Conservation (phyloP, 2,113 vertebrate genomes). For the mouse (Mus musculus) region DNA sequence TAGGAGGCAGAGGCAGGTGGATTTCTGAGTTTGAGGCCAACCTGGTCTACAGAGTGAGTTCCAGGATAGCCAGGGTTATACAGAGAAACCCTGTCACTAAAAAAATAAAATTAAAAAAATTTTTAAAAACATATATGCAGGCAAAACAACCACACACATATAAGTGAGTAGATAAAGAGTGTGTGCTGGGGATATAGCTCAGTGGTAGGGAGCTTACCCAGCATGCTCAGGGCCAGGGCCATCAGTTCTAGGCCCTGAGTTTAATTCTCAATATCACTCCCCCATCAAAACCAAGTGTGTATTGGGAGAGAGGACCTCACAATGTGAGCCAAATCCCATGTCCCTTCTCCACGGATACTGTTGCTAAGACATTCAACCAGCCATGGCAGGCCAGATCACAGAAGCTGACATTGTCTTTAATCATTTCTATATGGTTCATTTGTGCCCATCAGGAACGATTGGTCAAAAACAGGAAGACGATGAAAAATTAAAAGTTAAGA, state of each 20-base stretch:
- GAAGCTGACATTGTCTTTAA: slow-evolving; percentile 65
- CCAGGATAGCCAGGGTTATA: too few relatives aligned
- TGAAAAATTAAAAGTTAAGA: not conserved
- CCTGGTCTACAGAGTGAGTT: too few relatives aligned
- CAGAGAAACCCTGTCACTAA: too few relatives aligned
- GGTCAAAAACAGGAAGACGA: slow-evolving; percentile 58
- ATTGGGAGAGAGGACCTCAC: not conserved
- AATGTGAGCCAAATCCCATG: not conserved
- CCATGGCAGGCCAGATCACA: not conserved
- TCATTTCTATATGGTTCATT: slow-evolving; percentile 35
- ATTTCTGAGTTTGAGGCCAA: too few relatives aligned
- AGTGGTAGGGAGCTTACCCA: not conserved
- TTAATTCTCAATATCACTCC: not conserved
- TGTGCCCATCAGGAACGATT: not conserved
- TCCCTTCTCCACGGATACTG: not conserved
- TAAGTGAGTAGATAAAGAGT: not conserved
- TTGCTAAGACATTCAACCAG: not conserved
- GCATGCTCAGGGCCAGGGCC: not conserved
- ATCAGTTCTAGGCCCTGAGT: not conserved
- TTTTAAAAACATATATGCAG: not conserved
- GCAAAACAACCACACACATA: not conserved
- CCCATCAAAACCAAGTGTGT: not conserved
- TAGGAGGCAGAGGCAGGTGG: too few relatives aligned
- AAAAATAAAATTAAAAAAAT: too few relatives aligned
- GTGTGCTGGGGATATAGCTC: too few relatives aligned